Conservation (phyloP, 2,113 vertebrate species). For the Charina bottae region DNA sequence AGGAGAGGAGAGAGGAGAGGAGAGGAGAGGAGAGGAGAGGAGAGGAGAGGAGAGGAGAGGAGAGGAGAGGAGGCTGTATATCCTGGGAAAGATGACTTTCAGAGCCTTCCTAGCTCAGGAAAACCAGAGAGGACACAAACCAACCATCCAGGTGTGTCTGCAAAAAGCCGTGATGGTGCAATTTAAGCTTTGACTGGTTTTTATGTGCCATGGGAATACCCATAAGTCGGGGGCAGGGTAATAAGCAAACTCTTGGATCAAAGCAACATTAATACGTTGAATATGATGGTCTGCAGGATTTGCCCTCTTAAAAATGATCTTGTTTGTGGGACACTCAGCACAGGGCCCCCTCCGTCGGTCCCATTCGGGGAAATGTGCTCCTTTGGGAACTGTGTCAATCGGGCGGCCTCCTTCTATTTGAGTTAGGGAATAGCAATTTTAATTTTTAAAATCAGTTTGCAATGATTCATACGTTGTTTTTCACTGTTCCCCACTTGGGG, state of each 20-base stretch:
- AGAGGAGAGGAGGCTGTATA: constrained; percentile 35
- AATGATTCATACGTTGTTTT: neutral
- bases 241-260: neutral
- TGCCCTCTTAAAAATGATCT: neutral
- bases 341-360: neutral
- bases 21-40: constrained; percentile 36
- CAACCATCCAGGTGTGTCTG: neutral
- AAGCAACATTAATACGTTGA: neutral
- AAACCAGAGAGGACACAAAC: neutral
- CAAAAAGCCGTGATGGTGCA: neutral
- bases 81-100: neutral
- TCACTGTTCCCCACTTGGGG: neutral
- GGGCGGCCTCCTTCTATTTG: neutral
- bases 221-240: neutral
- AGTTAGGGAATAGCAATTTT: neutral
- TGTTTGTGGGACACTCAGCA: neutral
- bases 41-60: neutral
- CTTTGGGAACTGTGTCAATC: neutral
- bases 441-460: neutral
- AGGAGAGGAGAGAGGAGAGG: constrained; percentile 44
- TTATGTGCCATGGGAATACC: neutral
- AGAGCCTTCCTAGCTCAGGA: neutral
- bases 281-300: neutral
- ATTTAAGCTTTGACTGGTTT: neutral
- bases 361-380: neutral